These are phyloP conservation scores for Caenorhabditis virilis DNA, from an alignment of 2,888 invertebrate species.

Conservation along the genomic window DNA sequence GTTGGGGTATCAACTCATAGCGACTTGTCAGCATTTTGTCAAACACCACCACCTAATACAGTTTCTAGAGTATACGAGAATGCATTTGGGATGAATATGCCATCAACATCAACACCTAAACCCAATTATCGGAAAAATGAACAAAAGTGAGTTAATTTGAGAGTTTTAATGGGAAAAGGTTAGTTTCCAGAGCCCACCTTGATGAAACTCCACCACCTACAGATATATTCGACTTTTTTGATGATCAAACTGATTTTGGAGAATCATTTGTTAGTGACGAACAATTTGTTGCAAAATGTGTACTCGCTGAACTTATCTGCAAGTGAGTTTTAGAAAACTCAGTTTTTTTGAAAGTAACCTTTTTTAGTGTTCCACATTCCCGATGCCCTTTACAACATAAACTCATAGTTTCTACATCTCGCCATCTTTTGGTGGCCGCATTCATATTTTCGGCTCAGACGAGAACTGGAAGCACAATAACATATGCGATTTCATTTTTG, in stretches of 20 bases:
- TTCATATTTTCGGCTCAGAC: slow-evolving; percentile 55
- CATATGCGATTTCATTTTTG: slow-evolving; percentile 60
- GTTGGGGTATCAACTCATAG: slow-evolving; percentile 62
- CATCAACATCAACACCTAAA: slow-evolving; percentile 27
- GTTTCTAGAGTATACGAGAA: slow-evolving; percentile 8
- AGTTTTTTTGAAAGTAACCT: background rate
- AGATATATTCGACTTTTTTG: slow-evolving; percentile 44
- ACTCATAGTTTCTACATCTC: slow-evolving; percentile 53
- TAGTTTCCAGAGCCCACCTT: too few relatives aligned
- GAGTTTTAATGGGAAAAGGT: too few relatives aligned
- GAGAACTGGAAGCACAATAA: slow-evolving; percentile 37
- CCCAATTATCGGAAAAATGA: slow-evolving; percentile 4
- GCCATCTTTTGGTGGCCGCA: slow-evolving; percentile 53
- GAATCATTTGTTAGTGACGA: slow-evolving; percentile 51
- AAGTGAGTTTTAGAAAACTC: slow-evolving; percentile 53
- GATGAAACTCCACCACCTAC: slow-evolving; percentile 25
- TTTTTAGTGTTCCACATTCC: slow-evolving; percentile 26
- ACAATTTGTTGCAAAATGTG: slow-evolving; percentile 60
- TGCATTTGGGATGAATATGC: slow-evolving; percentile 13
- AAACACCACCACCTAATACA: slow-evolving; percentile 25
- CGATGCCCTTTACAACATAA: slow-evolving; percentile 56
- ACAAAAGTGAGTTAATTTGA: too few relatives aligned
- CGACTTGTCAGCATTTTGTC: slow-evolving; percentile 52
- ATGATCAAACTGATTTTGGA: slow-evolving; percentile 42
- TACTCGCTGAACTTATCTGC: slow-evolving; percentile 64